phyloP scores from a whole-genome alignment of 2,888 invertebrate species.

The Taphrorychus bicolor region DNA sequence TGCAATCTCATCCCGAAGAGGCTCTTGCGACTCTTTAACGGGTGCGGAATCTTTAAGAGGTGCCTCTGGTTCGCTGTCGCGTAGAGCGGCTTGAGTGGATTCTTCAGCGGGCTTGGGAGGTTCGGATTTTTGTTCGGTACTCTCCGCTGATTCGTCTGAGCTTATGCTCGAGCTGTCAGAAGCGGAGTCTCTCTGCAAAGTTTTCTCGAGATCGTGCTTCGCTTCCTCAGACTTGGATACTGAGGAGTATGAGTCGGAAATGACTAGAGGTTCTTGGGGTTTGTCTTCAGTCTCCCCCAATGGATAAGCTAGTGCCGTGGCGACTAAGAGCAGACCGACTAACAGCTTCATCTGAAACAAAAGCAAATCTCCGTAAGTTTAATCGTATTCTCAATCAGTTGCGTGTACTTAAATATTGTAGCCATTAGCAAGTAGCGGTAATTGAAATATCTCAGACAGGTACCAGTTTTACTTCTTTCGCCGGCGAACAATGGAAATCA shows the following conservation, averaged over 20 bases:
- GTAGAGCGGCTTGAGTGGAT: background rate
- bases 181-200: slow-evolving; percentile 27
- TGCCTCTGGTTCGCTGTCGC: background rate
- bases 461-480: slow-evolving; percentile 6
- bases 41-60: background rate
- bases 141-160: slow-evolving; percentile 52
- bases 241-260: slow-evolving; percentile 57
- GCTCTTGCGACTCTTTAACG: background rate
- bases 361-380: background rate
- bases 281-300: slow-evolving; percentile 63
- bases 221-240: slow-evolving; percentile 55
- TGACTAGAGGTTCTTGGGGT: slow-evolving; percentile 56
- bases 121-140: slow-evolving; percentile 19
- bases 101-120: background rate
- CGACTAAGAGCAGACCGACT: slow-evolving; percentile 60
- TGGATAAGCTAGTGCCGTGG: slow-evolving; percentile 65
- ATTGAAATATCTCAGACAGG: slow-evolving; percentile 5
- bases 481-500: slow-evolving; percentile 22
- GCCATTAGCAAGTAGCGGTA: slow-evolving; percentile 15
- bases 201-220: slow-evolving; percentile 41
- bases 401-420: background rate
- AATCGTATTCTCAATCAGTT: background rate
- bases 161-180: slow-evolving; percentile 44
- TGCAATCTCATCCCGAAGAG: background rate
- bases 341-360: slow-evolving; percentile 36